Evolutionary conservation across 2,797 vertebrate genomes (phyloP), one percentile per base, ranked within the genome.

Genomic region (Gadopsis marmoratus): DNA sequence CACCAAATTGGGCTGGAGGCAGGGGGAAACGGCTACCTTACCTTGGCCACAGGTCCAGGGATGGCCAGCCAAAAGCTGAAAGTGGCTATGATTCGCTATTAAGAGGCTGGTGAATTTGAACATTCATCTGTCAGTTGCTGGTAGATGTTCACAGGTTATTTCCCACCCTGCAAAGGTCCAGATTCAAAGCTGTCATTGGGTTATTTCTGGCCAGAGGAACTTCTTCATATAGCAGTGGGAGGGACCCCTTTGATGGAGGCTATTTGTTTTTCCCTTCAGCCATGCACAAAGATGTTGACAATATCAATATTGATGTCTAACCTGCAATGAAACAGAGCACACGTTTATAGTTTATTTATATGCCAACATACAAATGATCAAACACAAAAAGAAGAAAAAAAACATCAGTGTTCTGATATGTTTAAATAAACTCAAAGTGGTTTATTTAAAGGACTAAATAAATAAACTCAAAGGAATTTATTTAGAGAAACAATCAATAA

Each of bases 401-500:
- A 50, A 39, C 1, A 7, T 31, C 12, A 19, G 10, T 17, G 3
- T 47, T 17, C 31, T 29, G 58, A 60, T 68, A 9, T 45, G 17
- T 67, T 67, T 17, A 12, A 60, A 26, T 29, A 4, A 37, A 14
- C 5, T 50, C 3, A 16, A 19, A 26, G 43, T 9, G 41, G 62
- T 59, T 62, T 76, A 73, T 82, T 77, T 51, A 60, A 48, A 31
- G 77, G n/a, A n/a, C n/a, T n/a, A n/a, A n/a, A 33, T 63, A 41
- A 41, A 41, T 41, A 4, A 35, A 13, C 7, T 48, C 3, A 19
- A 21, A 33, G 39, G 11, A 45, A 60, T 41, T 65, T 78, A 75
- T 82, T 77, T 53, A 61, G 47, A 31, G 78, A 59, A 81, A 67
- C 60, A 81, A 79, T 41, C 37, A 59, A 71, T 59, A 86, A 78